Evolutionary conservation across 1,140 invertebrate species (phyloP).

Genomic region (Hycleus cichorii): DNA sequence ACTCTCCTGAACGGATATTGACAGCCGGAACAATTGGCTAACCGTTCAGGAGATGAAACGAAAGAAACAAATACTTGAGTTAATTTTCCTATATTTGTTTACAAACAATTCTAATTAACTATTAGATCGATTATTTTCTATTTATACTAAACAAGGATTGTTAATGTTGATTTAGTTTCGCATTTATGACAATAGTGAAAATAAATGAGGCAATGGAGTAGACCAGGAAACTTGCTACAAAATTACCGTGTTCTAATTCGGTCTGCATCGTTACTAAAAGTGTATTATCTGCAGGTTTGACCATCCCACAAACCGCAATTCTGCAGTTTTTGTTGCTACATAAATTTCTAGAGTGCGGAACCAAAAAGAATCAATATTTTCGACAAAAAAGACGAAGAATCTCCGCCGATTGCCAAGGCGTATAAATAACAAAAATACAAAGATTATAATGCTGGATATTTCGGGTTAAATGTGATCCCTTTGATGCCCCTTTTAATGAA

Average conservation of each 20-base stretch:
- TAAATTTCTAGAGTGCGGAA: conserved; percentile 40
- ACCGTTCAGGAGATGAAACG: conserved; percentile 27
- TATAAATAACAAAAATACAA: neutral
- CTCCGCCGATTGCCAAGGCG: neutral
- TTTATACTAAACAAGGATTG: too few species aligned
- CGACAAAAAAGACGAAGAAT: neutral
- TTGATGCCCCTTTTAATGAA: too few species aligned
- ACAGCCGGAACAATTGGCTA: conserved; percentile 25
- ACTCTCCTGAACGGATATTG: conserved; percentile 28
- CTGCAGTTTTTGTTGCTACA: conserved; percentile 39
- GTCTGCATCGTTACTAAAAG: conserved; percentile 12
- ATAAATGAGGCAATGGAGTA: conserved; percentile 19
- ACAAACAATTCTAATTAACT: too few species aligned
- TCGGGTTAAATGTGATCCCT: neutral
- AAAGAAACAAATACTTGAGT: conserved; percentile 27
- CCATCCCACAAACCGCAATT: conserved; percentile 26
- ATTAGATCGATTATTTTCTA: too few species aligned
- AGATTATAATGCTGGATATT: neutral
- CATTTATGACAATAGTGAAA: conserved; percentile 18
- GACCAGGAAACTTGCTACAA: conserved; percentile 20
- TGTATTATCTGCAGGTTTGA: conserved; percentile 28
- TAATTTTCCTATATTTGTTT: neutral
- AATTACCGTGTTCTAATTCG: conserved; percentile 26
- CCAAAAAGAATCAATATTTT: conserved; percentile 10
- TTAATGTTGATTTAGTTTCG: neutral